Conservation (phyloP, 2,888 invertebrate species). For the Disparrhopalites patrizii region DNA sequence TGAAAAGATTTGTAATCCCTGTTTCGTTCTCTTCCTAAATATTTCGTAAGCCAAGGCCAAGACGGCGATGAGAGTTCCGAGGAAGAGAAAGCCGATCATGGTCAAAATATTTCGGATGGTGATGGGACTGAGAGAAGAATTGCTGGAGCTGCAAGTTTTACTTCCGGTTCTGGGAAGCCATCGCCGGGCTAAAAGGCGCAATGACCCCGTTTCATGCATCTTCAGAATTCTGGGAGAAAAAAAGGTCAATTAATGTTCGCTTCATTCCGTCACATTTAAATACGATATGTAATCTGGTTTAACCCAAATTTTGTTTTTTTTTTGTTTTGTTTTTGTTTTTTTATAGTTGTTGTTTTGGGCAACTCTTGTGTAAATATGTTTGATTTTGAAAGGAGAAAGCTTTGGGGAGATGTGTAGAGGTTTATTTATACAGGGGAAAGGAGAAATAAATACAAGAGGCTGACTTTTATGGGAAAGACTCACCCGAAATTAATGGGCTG, state of each 20-base stretch:
- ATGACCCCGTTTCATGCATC: slow-evolving; percentile 16
- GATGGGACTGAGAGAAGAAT: not conserved
- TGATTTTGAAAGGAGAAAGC: not conserved
- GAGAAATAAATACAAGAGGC: not conserved
- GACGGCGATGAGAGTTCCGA: not conserved
- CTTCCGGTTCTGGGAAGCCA: slow-evolving; percentile 7
- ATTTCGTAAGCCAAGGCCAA: not conserved
- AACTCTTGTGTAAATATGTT: not conserved
- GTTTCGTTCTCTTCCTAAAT: not conserved
- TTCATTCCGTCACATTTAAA: too few relatives aligned
- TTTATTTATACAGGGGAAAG: not conserved
- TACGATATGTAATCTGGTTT: not conserved
- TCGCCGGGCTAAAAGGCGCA: not conserved
- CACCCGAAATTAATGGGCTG: slow-evolving; percentile 34
- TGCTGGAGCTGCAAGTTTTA: not conserved
- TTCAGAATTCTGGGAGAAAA: slow-evolving; percentile 16
- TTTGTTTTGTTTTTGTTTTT: not conserved
- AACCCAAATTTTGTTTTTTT: not conserved
- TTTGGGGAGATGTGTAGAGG: not conserved
- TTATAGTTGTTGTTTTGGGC: not conserved
- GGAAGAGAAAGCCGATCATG: too few relatives aligned
- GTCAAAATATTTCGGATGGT: not conserved
- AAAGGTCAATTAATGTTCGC: too few relatives aligned
- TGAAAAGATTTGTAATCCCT: too few relatives aligned
- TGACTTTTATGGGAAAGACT: too few relatives aligned